phyloP scores from a whole-genome alignment of 37 sponge, comb jelly and placozoan genomes.

The Eunapius fragilis region DNA sequence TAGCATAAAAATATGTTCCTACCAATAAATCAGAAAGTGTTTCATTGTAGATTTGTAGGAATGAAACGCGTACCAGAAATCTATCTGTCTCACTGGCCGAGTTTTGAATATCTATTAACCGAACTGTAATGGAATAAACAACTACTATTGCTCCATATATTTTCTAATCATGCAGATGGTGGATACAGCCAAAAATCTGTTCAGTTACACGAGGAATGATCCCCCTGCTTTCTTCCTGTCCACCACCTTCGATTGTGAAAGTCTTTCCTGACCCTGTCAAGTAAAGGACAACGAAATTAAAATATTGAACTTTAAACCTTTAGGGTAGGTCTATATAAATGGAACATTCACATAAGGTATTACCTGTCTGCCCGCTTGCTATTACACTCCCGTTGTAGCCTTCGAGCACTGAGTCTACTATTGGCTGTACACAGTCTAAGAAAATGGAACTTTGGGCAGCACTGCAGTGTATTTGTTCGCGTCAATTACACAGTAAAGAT shows the following conservation, averaged over 20 bases:
- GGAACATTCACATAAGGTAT: not conserved
- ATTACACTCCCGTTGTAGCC: constrained; percentile 95
- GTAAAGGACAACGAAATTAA: not conserved
- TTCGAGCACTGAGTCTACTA: constrained; percentile 74
- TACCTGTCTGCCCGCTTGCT: constrained; percentile 93
- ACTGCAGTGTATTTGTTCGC: constrained; percentile 16
- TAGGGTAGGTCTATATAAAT: not conserved
- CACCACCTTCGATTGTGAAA: constrained; percentile 83
- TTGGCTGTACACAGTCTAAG: constrained; percentile 42
- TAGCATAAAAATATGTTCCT: not conserved
- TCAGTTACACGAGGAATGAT: constrained; percentile 86
- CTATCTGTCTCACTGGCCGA: constrained; percentile 52
- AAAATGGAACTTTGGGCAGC: constrained; percentile 67
- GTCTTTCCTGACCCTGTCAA: constrained; percentile 91
- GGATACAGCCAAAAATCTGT: constrained; percentile 84
- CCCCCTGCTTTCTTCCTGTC: constrained; percentile 47
- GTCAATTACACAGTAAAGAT: not conserved
- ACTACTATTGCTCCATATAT: not conserved
- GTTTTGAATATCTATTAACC: constrained; percentile 67
- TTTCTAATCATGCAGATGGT: not conserved
- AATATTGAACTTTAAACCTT: not conserved
- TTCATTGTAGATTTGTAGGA: constrained; percentile 92
- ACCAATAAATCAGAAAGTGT: constrained; percentile 84
- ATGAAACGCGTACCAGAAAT: constrained; percentile 85
- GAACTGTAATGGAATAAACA: not conserved